A percentile compares a stretch with the other conserved stretches of the same genome.
Conservation (phyloP, 2,888 invertebrate species). For the Agapetus fuscipes region DNA sequence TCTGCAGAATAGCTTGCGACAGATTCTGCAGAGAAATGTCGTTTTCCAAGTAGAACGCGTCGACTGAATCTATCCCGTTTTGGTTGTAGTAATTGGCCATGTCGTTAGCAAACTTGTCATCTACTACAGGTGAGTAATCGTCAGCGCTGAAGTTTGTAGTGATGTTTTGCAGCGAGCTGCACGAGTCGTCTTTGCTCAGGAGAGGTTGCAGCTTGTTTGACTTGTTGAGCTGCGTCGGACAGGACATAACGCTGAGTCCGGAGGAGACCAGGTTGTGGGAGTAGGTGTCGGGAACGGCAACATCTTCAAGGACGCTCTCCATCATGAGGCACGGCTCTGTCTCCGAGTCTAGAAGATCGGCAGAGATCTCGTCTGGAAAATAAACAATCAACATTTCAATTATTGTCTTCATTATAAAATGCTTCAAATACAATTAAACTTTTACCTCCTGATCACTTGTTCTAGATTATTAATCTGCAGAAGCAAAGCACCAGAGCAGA, state of each 20-base stretch:
- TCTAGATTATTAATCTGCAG: too few relatives aligned
- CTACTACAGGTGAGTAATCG: constrained; percentile 38
- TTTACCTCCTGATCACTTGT: too few relatives aligned
- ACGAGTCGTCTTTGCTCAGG: constrained; percentile 28
- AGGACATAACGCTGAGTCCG: constrained; percentile 41
- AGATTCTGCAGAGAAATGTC: constrained; percentile 65
- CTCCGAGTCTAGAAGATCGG: constrained; percentile 71
- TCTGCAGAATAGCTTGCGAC: constrained; percentile 64
- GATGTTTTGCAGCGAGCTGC: constrained; percentile 19
- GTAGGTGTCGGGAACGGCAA: constrained; percentile 53
- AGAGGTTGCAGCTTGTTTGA: constrained; percentile 24
- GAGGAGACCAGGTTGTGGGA: constrained; percentile 59
- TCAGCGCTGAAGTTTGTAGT: constrained; percentile 40
- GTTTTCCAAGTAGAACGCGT: constrained; percentile 37
- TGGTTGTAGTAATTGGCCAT: constrained; percentile 10
- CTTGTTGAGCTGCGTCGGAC: constrained; percentile 11
- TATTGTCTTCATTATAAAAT: too few relatives aligned
- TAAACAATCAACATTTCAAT: not conserved
- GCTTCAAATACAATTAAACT: too few relatives aligned
- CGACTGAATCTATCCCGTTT: constrained; percentile 9
- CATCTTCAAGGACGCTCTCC: constrained; percentile 63
- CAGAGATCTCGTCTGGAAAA: constrained; percentile 58
- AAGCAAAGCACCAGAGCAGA: too few relatives aligned
- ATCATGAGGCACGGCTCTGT: constrained; percentile 76
- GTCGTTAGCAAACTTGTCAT: constrained; percentile 27